Base-by-base conservation (phyloP, 1,140 invertebrate species). In the Calliphora vicina region DNA sequence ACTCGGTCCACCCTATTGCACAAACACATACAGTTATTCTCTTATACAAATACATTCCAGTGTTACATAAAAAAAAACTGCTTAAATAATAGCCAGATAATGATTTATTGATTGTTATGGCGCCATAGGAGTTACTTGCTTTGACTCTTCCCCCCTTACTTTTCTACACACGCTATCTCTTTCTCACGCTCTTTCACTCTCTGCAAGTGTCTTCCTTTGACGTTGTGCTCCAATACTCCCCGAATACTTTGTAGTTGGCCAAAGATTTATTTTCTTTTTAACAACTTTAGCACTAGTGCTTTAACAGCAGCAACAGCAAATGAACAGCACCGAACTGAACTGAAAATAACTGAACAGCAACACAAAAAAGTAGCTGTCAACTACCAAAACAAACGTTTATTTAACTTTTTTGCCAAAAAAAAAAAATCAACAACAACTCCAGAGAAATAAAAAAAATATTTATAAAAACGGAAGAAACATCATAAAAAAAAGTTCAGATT, bases 41-140 rank as follows among this genome's bases (percentile, higher is more conserved):
- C n/a, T n/a, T n/a, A n/a, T 50, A 50, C 12, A 50, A 50, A 50
- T n/a, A 5, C 35, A 35, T n/a, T n/a, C 35, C 10, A 35, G 35
- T 35, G 10, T 35, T 35, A 35, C 10, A 35, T 8, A 73, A 72
- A 73, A 73, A 23, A 27, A n/a, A 73, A 74, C 10, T 29, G 3
- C 17, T 17, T 35, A 76, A 20, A 35, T n/a, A 42, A 73, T 29
- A 27, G 10, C 25, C 25, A 76, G 35, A 76, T 76, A 76, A 76
- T 76, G 73, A 76, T 76, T 76, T 76, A 76, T 76, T 76, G 73
- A 76, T 76, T 76, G 29, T 76, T 76, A 76, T 76, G 73, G 73
- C 73, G 73, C 73, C 73, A 76, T 76, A 76, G 29, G 73, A 76
- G 73, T 67, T 67, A 67, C 61, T 67, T 57, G 35, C 35, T 35